Evolutionary conservation across 1,140 invertebrate species (phyloP).

Genomic region (Trissolcus basalis): DNA sequence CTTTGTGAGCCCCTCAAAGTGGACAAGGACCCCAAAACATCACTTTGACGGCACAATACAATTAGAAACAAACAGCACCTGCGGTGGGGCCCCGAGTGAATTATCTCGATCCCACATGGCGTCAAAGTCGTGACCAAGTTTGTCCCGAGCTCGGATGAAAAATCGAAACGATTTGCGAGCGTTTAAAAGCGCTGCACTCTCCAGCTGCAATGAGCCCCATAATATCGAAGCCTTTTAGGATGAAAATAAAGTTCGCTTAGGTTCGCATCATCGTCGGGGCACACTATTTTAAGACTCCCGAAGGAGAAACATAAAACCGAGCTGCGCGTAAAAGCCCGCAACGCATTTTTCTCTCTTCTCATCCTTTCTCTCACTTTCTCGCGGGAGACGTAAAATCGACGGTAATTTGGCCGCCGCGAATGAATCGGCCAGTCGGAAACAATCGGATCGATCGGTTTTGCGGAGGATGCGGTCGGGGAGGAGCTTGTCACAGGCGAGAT

Average conservation of each 20-base stretch:
- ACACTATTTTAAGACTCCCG: constrained; percentile 20
- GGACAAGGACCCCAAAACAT: constrained; percentile 27
- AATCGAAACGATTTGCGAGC: too few species aligned
- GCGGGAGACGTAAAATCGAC: constrained; percentile 8
- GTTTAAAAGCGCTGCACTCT: too few species aligned
- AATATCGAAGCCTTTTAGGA: constrained; percentile 18
- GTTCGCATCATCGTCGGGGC: background rate
- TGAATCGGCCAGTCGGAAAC: background rate
- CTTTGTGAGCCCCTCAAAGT: constrained; percentile 7
- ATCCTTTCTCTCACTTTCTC: too few species aligned
- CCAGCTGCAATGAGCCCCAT: too few species aligned
- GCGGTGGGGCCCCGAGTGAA: constrained; percentile 9
- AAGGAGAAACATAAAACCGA: constrained; percentile 20
- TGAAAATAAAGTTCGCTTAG: constrained; percentile 28
- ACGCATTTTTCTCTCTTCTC: too few species aligned
- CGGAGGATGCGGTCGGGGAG: constrained; percentile 1
- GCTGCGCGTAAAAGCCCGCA: constrained; percentile 3
- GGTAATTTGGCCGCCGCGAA: background rate
- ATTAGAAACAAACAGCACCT: constrained; percentile 33
- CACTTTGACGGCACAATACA: constrained; percentile 28
- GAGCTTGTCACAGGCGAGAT: constrained; percentile 25
- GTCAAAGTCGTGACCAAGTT: too few species aligned
- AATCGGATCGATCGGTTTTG: constrained; percentile 12
- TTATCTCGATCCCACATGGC: constrained; percentile 9
- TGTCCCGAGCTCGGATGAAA: too few species aligned